These are phyloP conservation scores for Catamblyrhynchus diadema DNA, from an alignment of 2,797 vertebrate species.

Conservation along the genomic window DNA sequence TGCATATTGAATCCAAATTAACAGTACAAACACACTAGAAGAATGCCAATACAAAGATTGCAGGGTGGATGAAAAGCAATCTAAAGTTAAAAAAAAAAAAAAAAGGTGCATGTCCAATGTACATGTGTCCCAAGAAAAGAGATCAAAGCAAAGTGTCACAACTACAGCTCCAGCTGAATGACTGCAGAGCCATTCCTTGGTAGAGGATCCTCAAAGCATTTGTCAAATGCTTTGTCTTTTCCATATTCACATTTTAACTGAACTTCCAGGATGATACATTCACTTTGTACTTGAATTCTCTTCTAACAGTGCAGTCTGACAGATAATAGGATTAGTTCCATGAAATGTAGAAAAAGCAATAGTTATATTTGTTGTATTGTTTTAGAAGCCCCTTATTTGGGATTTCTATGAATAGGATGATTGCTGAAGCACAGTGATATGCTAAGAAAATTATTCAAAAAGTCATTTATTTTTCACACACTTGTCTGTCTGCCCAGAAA, in stretches of 20 bases:
- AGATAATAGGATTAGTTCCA: background rate
- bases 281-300: background rate
- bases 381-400: background rate
- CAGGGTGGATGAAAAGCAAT: background rate
- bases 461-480: slow-evolving; percentile 8
- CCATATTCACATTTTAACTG: background rate
- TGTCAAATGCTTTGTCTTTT: background rate
- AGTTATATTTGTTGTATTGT: background rate
- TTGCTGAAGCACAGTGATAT: background rate
- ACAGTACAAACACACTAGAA: background rate
- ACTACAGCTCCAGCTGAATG: background rate
- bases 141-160: background rate
- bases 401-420: background rate
- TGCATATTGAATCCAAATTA: background rate
- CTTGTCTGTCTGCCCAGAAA: slow-evolving; percentile 9
- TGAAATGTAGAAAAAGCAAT: background rate
- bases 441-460: background rate
- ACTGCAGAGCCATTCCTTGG: background rate
- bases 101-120: background rate
- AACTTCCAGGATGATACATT: background rate
- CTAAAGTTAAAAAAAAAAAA: background rate
- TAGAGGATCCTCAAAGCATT: background rate
- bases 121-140: background rate
- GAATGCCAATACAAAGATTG: background rate
- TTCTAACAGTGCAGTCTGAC: background rate